Evolutionary conservation across 2,113 vertebrate genomes (phyloP), one percentile per base, ranked within the genome.

Genomic region (Mesitornis unicolor): DNA sequence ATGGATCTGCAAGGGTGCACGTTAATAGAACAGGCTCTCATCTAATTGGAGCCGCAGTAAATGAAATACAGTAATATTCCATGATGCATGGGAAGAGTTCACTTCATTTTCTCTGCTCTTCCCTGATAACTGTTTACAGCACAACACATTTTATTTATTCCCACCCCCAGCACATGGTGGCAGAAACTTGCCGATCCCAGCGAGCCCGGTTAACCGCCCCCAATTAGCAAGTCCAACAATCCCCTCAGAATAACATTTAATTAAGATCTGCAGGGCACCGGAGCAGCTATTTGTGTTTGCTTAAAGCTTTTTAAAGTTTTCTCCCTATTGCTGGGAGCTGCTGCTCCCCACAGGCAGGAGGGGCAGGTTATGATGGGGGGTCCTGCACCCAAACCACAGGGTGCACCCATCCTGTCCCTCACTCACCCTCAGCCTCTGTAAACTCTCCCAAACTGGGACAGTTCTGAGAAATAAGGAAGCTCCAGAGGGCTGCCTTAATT

Each of bases 1-100:
- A 98, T 97, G 98, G 98, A 97, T 98, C 96, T 98, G 98, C 98
- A 98, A 98, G 98, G 97, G 97, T 96, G 96, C 93, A 84, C 98
- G 98, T 99, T 98, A 98, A 98, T 98, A 97, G 98, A 98, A 98
- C 97, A 98, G 98, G 97, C 97, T 97, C 96, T 97, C 98, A 96
- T 98, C 98, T 99, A 99, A 99, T 99, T 99, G 99, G 97, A 94
- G 98, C 97, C 87, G 96, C 94, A 96, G 95, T 98, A 98, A 99
- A 99, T 99, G 98, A 98, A 98, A 98, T 98, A 98, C 98, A 98
- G 98, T 97, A 98, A 98, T 98, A 97, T 98, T 98, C 97, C 53
- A 33, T 76, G 95, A 98, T 97, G 96, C 97, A 97, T 90, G 92
- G 93, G 95, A 93, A 51, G 96, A 96, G 89, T 96, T 93, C 68